Conservation (phyloP, 1,140 invertebrate species). For the Ostrea denselamellosa region DNA sequence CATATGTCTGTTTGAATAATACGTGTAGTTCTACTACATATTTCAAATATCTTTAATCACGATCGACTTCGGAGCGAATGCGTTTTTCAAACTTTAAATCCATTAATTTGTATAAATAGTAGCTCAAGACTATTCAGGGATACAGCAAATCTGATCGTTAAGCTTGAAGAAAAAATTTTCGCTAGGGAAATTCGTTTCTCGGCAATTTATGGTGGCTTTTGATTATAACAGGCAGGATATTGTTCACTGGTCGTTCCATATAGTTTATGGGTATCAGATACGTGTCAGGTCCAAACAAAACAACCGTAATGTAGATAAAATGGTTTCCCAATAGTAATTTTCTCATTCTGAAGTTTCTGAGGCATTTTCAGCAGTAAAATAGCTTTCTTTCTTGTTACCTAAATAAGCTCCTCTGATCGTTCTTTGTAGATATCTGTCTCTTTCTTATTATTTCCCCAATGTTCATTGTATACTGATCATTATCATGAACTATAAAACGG, state of each 20-base stretch:
- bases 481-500: not conserved
- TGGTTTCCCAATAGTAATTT: slow-evolving; percentile 29
- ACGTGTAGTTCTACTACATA: too few relatives aligned
- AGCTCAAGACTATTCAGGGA: not conserved
- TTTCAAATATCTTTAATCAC: too few relatives aligned
- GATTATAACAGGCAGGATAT: slow-evolving; percentile 6
- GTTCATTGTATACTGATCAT: not conserved
- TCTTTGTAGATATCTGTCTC: slow-evolving; percentile 19
- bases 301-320: slow-evolving; percentile 36
- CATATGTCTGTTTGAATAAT: too few relatives aligned
- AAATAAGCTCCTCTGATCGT: slow-evolving; percentile 11
- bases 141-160: not conserved
- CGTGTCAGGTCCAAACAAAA: not conserved
- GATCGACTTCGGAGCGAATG: too few relatives aligned
- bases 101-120: slow-evolving; percentile 1
- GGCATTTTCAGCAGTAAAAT: slow-evolving; percentile 16
- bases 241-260: not conserved
- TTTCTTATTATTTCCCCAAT: slow-evolving; percentile 27
- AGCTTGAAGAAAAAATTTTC: not conserved
- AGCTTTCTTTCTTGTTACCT: slow-evolving; percentile 21
- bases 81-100: too few relatives aligned
- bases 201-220: not conserved
- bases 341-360: slow-evolving; percentile 15
- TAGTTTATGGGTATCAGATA: slow-evolving; percentile 23
- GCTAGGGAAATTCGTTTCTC: slow-evolving; percentile 28